Evolutionary conservation across 2,113 vertebrate species (phyloP), one percentile per base, ranked within the genome.

Genomic region (Anoplopoma fimbria): DNA sequence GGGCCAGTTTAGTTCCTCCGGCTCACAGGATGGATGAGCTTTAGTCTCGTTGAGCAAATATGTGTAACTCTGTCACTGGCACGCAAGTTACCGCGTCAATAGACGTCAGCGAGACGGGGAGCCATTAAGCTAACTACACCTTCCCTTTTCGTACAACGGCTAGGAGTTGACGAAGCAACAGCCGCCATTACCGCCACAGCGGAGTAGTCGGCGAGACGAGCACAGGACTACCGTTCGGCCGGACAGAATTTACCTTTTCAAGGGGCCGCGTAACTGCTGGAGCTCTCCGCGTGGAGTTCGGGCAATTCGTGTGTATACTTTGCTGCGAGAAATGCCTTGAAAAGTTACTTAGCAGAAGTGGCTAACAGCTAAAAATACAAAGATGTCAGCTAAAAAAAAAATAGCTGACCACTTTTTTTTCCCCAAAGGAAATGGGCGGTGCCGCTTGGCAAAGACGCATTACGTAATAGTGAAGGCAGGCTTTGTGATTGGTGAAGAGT

Each of bases 91-190:
- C 88, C 95, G 95, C 95, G 95, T 96, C 95, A 95, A 95, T 85
- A 95, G 93, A 95, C 95, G 95, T 96, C 95, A 96, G 95, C 94
- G 94, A 92, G 91, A 92, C 94, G 92, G 86, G 92, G 92, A 94
- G 92, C 95, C 94, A 95, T 95, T 95, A 94, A 89, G 92, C 93
- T 91, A 93, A 91, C 90, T 91, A 92, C 94, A 92, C 94, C 94
- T 95, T 95, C 94, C 90, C 92, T 91, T 88, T 90, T 91, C 93
- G 91, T 89, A 87, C 83, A 91, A 82, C 88, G 87, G 81, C 91
- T 90, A 92, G 81, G 85, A 90, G 92, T 75, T 89, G 86, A 89
- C 91, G 91, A 74, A 82, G 93, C 86, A 57, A 65, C 84, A 82
- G 91, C 93, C 94, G 94, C 94, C 94, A 93, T 94, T 93, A 93